Percentiles rank a stretch among this genome's conserved stretches.
These are phyloP conservation scores for Sepioteuthis lessoniana DNA, from an alignment of 2,888 invertebrate species.

Conservation along the genomic window DNA sequence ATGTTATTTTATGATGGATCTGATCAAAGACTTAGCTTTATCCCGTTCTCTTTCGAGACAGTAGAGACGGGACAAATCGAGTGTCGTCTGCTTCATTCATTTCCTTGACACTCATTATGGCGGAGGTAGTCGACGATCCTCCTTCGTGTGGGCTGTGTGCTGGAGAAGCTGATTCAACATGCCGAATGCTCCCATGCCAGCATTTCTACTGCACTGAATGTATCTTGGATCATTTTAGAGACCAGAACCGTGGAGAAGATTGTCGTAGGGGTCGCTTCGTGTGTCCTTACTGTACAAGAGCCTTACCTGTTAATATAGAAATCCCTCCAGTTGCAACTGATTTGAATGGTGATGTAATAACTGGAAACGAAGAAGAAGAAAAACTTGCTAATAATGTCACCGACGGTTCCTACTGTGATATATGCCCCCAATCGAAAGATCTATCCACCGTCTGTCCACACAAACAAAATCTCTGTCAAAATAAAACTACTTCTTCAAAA, in stretches of 20 bases:
- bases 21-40: not conserved
- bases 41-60: not conserved
- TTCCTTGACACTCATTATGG: not conserved
- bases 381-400: not conserved
- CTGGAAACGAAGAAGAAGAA: not conserved
- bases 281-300: slow-evolving; percentile 13
- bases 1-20: not conserved
- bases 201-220: slow-evolving; percentile 6
- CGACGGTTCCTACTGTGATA: not conserved
- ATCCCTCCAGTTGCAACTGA: not conserved
- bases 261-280: not conserved
- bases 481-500: not conserved
- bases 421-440: not conserved
- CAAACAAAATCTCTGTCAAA: not conserved
- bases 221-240: not conserved
- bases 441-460: not conserved
- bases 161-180: not conserved
- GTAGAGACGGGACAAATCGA: not conserved
- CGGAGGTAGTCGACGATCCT: not conserved
- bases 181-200: not conserved
- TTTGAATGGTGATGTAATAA: not conserved
- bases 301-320: not conserved
- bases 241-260: not conserved
- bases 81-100: slow-evolving; percentile 4
- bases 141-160: slow-evolving; percentile 8